Base-by-base conservation (phyloP, 2,797 vertebrate genomes). In the Chromis chromis region DNA sequence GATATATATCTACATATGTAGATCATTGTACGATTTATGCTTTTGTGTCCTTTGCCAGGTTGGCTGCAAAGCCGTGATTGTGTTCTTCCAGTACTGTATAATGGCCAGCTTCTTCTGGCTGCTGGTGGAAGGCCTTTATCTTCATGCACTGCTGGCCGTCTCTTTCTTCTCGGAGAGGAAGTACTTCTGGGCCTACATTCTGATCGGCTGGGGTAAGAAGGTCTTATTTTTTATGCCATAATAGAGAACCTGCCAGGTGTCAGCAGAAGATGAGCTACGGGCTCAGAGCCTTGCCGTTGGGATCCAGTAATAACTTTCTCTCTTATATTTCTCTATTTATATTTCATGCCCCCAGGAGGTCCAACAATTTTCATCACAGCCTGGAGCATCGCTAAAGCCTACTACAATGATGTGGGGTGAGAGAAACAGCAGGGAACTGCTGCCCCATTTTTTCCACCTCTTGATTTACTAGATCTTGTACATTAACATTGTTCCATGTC, bases 91-190 rank as follows among this genome's bases (percentile, higher is more conserved):
- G 70, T 99, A 99, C 66, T 97, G 97, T 7, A 89, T 99, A 76
- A 99, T 99, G 98, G 97, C 97, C 83, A 99, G 97, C 90, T 99
- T 96, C 94, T 98, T 99, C 94, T 99, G 98, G 98, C 95, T 99
- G 57, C 94, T 99, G 85, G 97, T 99, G 46, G 98, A 99, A 72
- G 96, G 98, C 2, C 85, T 99, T 65, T 99, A 99, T 86, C 96
- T 99, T 12, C 96, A 98, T 62, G 97, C 97, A 0, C 85, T 99
- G 59, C 78, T 99, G 60, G 96, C 97, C 0, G 94, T 99, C 74
- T 99, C 98, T 52, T 99, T 99, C 93, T 99, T 99, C 93, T 99
- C 98, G 0, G 97, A 99, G 92, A 96, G 95, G 92, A 99, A 97
- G 65, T 99, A 99, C 91, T 99, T 99, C 89, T 98, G 98, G 97